phyloP scores from a whole-genome alignment of 2,113 vertebrate species.

The Dipodomys ordii region DNA sequence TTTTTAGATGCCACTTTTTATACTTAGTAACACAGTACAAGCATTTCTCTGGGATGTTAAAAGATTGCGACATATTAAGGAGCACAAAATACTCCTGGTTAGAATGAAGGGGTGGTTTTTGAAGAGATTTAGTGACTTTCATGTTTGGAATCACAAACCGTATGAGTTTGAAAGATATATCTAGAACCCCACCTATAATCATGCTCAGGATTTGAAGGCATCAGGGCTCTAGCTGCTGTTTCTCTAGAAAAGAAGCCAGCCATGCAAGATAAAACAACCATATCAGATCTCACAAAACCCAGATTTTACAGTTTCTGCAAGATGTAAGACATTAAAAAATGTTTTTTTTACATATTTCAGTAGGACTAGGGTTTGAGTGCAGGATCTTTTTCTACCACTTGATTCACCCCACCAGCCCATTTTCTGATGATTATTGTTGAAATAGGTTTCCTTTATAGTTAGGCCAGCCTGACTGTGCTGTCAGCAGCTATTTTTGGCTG shows the following conservation, averaged over 20 bases:
- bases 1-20: slow-evolving; percentile 15
- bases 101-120: not conserved
- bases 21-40: slow-evolving; percentile 4
- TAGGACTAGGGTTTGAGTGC: no score
- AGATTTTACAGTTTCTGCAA: not conserved
- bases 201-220: not conserved
- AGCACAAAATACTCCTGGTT: not conserved
- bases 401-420: no score
- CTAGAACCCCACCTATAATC: not conserved
- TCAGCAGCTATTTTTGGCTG: no score
- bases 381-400: no score
- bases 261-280: not conserved
- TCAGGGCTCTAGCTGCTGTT: not conserved
- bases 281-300: not conserved
- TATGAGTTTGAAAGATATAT: no score
- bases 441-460: no score
- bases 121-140: not conserved
- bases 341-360: no score
- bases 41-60: not conserved
- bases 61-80: not conserved
- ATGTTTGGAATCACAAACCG: not conserved
- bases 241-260: not conserved
- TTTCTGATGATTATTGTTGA: no score
- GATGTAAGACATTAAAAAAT: not conserved
- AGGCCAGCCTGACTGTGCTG: no score